phyloP scores from a whole-genome alignment of 2,797 vertebrate species.

The Hyperoplus lanceolatus region DNA sequence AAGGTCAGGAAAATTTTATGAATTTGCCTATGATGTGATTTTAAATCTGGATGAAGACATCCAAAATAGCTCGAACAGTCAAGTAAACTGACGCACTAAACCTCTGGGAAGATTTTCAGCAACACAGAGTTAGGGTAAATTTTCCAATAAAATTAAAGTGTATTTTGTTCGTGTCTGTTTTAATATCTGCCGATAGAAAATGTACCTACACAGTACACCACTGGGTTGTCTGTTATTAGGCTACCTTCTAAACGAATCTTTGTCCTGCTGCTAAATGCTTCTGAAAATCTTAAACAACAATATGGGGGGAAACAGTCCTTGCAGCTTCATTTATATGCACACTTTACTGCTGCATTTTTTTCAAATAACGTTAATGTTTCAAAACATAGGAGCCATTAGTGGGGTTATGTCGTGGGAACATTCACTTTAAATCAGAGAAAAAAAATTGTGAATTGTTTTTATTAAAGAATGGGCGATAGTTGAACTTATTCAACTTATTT shows the following conservation, averaged over 20 bases:
- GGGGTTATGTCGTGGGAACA: no score
- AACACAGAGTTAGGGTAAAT: not conserved
- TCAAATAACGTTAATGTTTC: no score
- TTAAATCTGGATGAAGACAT: not conserved
- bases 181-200: not conserved
- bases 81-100: not conserved
- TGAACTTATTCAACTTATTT: not conserved
- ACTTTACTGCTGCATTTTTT: not conserved
- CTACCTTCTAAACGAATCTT: not conserved
- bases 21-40: not conserved
- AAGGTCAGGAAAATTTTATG: not conserved
- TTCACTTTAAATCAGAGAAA: no score
- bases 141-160: no score
- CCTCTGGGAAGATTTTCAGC: not conserved
- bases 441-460: no score
- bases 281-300: not conserved
- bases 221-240: not conserved
- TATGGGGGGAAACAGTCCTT: no score
- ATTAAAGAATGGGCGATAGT: not conserved
- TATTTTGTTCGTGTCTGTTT: not conserved
- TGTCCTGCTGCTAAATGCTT: not conserved
- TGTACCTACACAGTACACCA: not conserved
- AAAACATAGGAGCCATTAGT: no score
- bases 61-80: rapidly evolving
- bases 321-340: not conserved